Conservation (phyloP, 1,140 invertebrate genomes). For the Penaeus chinensis region DNA sequence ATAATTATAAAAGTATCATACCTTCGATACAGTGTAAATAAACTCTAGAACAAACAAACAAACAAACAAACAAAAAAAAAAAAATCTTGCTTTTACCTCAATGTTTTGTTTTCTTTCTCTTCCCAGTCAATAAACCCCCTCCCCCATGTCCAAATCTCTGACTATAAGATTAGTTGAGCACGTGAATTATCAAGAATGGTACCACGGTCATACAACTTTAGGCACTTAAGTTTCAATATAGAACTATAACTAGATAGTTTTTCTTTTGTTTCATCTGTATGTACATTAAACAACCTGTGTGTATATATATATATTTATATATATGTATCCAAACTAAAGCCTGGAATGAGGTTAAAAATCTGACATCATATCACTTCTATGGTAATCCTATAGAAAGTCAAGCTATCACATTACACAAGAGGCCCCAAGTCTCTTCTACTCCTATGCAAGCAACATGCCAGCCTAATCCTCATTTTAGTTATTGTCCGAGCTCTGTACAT, state of each 20-base stretch:
- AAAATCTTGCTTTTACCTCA: constrained; percentile 8
- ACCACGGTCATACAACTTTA: constrained; percentile 49
- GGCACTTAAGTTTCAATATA: constrained; percentile 42
- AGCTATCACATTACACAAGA: constrained; percentile 12
- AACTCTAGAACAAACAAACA: too few species aligned
- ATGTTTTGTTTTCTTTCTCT: constrained; percentile 12
- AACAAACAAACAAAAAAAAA: too few species aligned
- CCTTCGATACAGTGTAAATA: too few species aligned
- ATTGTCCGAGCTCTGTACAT: constrained; percentile 14
- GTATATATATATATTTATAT: background rate
- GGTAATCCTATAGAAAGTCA: constrained; percentile 18
- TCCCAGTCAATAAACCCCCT: constrained; percentile 23
- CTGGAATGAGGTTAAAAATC: constrained; percentile 17
- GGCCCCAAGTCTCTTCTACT: constrained; percentile 6
- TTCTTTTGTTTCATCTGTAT: background rate
- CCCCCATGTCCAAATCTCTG: constrained; percentile 25
- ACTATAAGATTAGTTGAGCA: constrained; percentile 51
- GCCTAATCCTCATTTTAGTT: constrained; percentile 10
- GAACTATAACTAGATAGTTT: constrained; percentile 34
- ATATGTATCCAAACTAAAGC: constrained; percentile 37
- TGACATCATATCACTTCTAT: background rate
- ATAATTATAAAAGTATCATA: too few species aligned
- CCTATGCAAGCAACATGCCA: constrained; percentile 25
- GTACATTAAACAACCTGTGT: constrained; percentile 44
- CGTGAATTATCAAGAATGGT: constrained; percentile 40